Percentiles rank a stretch among this genome's conserved stretches.
phyloP scores from a whole-genome alignment of 2,113 vertebrate genomes.

The Oncorhynchus gorbuscha region DNA sequence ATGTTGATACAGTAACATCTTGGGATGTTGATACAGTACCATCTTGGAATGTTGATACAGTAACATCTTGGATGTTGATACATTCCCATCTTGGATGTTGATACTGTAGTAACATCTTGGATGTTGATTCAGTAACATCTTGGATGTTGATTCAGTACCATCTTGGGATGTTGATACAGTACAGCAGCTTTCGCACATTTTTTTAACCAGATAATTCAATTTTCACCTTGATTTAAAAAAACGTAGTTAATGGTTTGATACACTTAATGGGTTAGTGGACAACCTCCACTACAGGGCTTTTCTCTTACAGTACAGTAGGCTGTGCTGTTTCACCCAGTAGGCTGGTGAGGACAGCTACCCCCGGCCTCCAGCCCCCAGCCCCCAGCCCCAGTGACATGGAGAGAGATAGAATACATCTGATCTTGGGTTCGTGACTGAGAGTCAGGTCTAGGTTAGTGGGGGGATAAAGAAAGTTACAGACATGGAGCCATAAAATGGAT shows the following conservation, averaged over 20 bases:
- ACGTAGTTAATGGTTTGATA: background rate
- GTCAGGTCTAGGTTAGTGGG: constrained; percentile 34
- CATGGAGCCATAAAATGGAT: constrained; percentile 61
- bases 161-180: no score
- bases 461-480: constrained; percentile 44
- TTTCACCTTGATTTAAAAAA: constrained; percentile 1
- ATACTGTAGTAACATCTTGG: no score
- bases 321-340: background rate
- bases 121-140: no score
- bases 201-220: constrained; percentile 1
- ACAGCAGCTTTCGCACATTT: background rate
- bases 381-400: constrained; percentile 6
- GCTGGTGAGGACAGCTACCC: background rate
- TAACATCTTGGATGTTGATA: no score
- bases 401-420: constrained; percentile 8
- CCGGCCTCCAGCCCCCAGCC: background rate
- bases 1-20: no score
- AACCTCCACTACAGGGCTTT: background rate
- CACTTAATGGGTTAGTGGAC: background rate
- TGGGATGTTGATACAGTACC: no score
- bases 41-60: no score
- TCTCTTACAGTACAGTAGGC: background rate
- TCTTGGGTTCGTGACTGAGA: constrained; percentile 43
- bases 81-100: no score
- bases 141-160: no score